Conservation (phyloP, 2,797 vertebrate species). For the Eulemur coronatus region DNA sequence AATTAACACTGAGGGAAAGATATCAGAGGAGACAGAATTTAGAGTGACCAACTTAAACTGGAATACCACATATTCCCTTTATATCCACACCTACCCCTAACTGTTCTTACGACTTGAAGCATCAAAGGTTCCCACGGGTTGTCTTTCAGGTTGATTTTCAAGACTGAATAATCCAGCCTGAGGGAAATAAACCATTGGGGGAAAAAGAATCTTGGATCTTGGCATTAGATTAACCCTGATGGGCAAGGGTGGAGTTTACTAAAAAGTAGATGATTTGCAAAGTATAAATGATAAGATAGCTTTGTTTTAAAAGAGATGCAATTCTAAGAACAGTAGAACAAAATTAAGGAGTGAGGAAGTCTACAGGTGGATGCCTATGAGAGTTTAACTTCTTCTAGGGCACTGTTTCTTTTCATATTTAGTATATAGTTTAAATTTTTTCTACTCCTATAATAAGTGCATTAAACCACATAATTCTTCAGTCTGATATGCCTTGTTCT, state of each 20-base stretch:
- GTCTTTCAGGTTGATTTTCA: neutral
- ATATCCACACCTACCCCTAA: neutral
- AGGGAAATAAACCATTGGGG: neutral
- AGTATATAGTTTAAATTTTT: neutral
- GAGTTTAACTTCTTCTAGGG: neutral
- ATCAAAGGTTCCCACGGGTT: neutral
- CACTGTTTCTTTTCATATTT: neutral
- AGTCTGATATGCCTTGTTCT: neutral
- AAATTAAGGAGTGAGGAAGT: neutral
- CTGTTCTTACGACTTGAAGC: neutral
- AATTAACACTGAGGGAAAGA: neutral
- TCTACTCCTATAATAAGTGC: neutral
- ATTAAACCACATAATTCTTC: neutral
- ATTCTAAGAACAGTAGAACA: neutral
- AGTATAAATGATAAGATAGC: conserved; percentile 13
- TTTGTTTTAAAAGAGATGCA: neutral
- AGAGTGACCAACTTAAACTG: neutral
- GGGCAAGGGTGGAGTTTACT: neutral
- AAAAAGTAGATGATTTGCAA: neutral
- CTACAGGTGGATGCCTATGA: neutral
- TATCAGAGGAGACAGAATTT: neutral
- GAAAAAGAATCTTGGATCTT: neutral
- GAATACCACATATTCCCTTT: neutral
- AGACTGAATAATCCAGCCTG: neutral
- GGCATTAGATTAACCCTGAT: neutral